Evolutionary conservation across 1,140 invertebrate species (phyloP).

Genomic region (Orchestia grillus): DNA sequence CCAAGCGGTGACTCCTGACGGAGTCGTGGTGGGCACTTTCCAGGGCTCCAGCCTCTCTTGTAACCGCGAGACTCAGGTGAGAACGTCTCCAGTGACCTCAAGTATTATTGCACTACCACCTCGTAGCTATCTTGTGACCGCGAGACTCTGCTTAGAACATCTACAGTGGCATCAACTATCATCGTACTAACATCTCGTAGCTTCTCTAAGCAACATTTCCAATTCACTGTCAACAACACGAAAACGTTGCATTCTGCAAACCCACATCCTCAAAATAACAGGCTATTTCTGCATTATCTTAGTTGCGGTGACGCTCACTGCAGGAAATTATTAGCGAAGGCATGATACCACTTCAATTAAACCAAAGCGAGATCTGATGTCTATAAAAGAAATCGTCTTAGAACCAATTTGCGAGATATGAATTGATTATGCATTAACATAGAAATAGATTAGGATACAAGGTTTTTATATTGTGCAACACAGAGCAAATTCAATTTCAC

Average conservation of each 20-base stretch:
- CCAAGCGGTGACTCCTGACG: conserved; percentile 4
- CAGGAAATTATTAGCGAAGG: not conserved
- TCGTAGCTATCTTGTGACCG: not conserved
- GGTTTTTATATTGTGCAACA: no score
- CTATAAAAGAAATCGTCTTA: not conserved
- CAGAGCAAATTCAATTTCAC: no score
- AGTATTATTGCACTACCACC: not conserved
- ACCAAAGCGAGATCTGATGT: not conserved
- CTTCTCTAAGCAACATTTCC: not conserved
- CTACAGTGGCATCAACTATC: not conserved
- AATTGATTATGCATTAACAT: no score
- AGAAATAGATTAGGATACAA: no score
- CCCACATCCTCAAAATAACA: not conserved
- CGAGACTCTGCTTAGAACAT: not conserved
- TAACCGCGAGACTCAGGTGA: conserved; percentile 7
- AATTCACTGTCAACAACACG: not conserved
- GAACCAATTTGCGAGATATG: no score
- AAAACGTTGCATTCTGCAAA: not conserved
- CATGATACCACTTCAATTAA: not conserved
- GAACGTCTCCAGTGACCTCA: not conserved
- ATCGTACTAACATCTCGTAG: not conserved
- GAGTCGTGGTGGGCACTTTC: conserved; percentile 16
- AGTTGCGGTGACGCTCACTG: not conserved
- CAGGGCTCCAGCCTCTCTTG: conserved; percentile 14
- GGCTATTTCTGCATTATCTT: not conserved